phyloP scores from a whole-genome alignment of 2,888 invertebrate genomes.

The Chrysomela aeneicollis region DNA sequence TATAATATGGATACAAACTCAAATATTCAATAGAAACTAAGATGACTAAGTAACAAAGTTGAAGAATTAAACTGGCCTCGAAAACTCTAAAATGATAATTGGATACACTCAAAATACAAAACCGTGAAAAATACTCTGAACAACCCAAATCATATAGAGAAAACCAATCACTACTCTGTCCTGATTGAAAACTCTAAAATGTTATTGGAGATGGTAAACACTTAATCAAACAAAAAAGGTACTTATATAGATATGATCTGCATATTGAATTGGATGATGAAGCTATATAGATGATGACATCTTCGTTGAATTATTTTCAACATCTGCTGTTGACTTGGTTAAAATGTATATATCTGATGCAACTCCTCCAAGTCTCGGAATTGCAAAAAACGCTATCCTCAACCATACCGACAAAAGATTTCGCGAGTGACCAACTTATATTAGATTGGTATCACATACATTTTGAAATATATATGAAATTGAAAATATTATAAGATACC shows the following conservation, averaged over 20 bases:
- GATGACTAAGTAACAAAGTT: neutral
- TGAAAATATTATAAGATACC: neutral
- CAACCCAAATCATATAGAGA: neutral
- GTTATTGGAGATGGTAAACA: neutral
- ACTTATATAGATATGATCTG: neutral
- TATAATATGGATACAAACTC: neutral
- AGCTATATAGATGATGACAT: neutral
- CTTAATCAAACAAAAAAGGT: neutral
- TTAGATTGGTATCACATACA: neutral
- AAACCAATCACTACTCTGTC: slow-evolving; percentile 5
- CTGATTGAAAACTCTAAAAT: neutral
- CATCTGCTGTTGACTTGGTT: neutral
- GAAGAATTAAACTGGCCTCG: neutral
- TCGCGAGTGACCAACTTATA: too few relatives aligned
- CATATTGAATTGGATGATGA: neutral
- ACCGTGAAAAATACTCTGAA: neutral
- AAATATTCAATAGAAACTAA: neutral
- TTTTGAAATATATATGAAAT: slow-evolving; percentile 3
- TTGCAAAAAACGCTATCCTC: neutral
- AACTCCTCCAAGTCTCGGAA: neutral
- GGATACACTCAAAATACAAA: neutral
- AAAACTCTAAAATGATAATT: neutral
- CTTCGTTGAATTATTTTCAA: neutral
- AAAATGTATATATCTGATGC: neutral
- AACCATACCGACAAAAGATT: too few relatives aligned